Base-by-base conservation (phyloP, 2,888 invertebrate genomes). In the Timema podura region DNA sequence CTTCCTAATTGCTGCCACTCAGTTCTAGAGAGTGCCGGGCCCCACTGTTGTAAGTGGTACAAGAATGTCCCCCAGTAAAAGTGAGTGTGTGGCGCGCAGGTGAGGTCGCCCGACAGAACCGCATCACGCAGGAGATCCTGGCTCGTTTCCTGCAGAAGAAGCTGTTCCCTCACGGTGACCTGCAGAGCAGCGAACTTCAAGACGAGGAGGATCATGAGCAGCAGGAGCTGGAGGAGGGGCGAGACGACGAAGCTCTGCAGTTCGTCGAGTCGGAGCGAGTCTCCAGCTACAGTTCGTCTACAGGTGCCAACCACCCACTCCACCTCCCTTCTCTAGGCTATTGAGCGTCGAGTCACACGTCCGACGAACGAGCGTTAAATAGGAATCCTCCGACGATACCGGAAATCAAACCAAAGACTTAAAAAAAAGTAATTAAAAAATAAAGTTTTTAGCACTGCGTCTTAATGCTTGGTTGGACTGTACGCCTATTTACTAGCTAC, bases 81-180 rank as follows among this genome's bases (percentile, higher is more conserved):
- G n/a, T n/a, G n/a, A n/a, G n/a, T 68, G 61, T 68, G 68, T 69
- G 64, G 69, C 64, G 51, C 16, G 76, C 78, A 80, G 80, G 79
- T 74, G 90, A 91, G 81, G 81, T 91, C 80, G 88, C 88, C 76
- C 83, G 90, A 74, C 90, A 91, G 84, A 91, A 91, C 83, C 86
- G 87, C 80, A 91, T 91, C 80, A 91, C 91, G 48, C 87, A 89
- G 81, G 89, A 90, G 83, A 90, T 91, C 75, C 84, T 91, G 75
- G 89, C 90, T 78, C 89, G 89, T 72, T 91, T 86, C 78, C 82
- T 91, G 74, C 90, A 91, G 80, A 87, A 89, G 78, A 86, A 88
- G 61, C 79, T 91, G 64, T 90, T 90, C 69, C 84, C 90, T 5
- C 83, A 84, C 57, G 64, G 48, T 5, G 54, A 44, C 46, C 44